Evolutionary conservation across 2,113 vertebrate genomes (phyloP).

Genomic region (Etheostoma cragini): DNA sequence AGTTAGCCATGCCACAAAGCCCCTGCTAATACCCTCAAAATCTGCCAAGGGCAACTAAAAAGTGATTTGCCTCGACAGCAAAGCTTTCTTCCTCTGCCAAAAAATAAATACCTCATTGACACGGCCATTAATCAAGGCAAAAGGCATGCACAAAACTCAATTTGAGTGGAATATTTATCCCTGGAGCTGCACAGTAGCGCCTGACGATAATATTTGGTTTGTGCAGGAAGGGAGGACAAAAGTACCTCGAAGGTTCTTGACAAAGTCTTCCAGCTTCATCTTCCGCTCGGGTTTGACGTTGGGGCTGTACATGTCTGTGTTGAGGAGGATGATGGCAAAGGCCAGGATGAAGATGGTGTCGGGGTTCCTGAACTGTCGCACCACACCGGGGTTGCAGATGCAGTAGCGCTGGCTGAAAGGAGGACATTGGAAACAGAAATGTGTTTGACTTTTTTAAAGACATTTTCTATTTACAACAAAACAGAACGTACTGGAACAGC

Average conservation of each 20-base stretch:
- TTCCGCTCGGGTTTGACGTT: conserved; percentile 97
- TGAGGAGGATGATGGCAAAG: conserved; percentile 97
- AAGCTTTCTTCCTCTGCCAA: conserved; percentile 30
- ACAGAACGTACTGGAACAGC: too few relatives aligned
- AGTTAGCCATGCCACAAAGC: conserved; percentile 54
- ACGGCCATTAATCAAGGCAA: conserved; percentile 52
- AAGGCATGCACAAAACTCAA: conserved; percentile 49
- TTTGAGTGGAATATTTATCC: conserved; percentile 43
- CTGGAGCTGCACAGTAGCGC: not conserved
- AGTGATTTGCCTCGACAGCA: conserved; percentile 38
- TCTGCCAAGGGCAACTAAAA: conserved; percentile 46
- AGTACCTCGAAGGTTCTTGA: conserved; percentile 95
- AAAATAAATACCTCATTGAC: conserved; percentile 27
- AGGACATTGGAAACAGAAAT: not conserved
- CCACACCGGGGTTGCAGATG: conserved; percentile 96
- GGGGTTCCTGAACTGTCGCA: conserved; percentile 96
- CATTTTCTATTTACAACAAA: too few relatives aligned
- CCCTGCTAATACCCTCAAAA: conserved; percentile 61
- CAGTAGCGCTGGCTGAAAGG: conserved; percentile 93
- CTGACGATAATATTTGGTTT: not conserved
- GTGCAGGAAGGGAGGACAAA: not conserved
- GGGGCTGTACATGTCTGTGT: conserved; percentile 99
- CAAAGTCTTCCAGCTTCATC: conserved; percentile 98
- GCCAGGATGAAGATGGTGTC: conserved; percentile 99
- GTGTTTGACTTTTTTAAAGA: too few relatives aligned